phyloP scores from a whole-genome alignment of 2,797 vertebrate species.

The Chaetophractus vellerosus region DNA sequence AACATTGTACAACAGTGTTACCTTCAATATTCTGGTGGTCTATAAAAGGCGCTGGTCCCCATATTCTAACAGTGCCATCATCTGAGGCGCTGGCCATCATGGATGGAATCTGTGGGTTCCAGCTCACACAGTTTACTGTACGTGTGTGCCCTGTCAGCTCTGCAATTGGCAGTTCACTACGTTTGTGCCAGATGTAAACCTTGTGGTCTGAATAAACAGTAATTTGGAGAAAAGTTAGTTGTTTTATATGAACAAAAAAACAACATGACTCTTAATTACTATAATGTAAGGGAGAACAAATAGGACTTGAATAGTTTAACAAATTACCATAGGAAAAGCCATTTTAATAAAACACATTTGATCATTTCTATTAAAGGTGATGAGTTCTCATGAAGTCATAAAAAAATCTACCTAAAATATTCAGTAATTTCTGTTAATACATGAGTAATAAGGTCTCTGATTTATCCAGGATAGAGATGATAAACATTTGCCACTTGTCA shows the following conservation, averaged over 20 bases:
- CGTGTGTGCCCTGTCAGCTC: slow-evolving; percentile 99
- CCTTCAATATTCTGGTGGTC: slow-evolving; percentile 96
- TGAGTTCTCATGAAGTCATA: background rate
- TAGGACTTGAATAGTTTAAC: slow-evolving; percentile 4
- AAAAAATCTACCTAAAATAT: background rate
- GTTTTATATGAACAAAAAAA: background rate
- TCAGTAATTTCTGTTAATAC: background rate
- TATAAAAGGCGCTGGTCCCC: slow-evolving; percentile 98
- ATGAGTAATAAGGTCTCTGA: background rate
- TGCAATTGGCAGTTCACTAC: slow-evolving; percentile 97
- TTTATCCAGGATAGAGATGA: background rate
- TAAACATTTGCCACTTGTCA: background rate
- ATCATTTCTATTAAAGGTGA: background rate
- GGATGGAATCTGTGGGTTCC: slow-evolving; percentile 98
- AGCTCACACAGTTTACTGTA: slow-evolving; percentile 99
- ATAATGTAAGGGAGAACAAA: slow-evolving; percentile 20
- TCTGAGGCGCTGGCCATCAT: slow-evolving; percentile 99
- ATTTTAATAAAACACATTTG: slow-evolving; percentile 16
- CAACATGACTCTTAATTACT: background rate
- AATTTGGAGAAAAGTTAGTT: slow-evolving; percentile 53
- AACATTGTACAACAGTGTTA: slow-evolving; percentile 82
- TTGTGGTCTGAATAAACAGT: slow-evolving; percentile 95
- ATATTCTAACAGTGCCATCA: slow-evolving; percentile 98
- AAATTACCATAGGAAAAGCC: background rate
- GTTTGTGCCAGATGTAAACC: slow-evolving; percentile 99